These are phyloP conservation scores for Troides aeacus DNA, from an alignment of 2,888 invertebrate species.

Conservation along the genomic window DNA sequence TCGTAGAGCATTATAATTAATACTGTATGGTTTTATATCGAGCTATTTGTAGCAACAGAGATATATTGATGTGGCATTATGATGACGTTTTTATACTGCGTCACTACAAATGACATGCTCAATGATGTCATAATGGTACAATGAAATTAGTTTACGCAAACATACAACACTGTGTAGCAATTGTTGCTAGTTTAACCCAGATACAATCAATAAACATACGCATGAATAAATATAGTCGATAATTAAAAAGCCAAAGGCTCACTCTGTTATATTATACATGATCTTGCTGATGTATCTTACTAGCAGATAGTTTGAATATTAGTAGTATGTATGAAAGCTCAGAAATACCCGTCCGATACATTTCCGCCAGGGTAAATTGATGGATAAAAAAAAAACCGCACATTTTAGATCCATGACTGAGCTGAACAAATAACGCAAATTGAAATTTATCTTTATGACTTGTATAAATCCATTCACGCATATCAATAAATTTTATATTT, in stretches of 20 bases:
- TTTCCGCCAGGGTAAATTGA: not conserved
- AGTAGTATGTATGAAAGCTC: not conserved
- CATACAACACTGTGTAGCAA: not conserved
- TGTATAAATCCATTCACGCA: not conserved
- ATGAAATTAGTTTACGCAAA: constrained; percentile 5
- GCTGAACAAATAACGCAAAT: not conserved
- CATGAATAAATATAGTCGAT: not conserved
- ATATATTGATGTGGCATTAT: constrained; percentile 1
- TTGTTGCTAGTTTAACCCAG: not conserved
- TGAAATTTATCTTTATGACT: not conserved
- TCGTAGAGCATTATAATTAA: not conserved
- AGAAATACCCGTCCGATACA: not conserved
- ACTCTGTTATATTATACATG: not conserved
- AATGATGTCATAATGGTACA: constrained; percentile 18
- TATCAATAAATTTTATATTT: not conserved
- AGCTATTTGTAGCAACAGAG: constrained; percentile 14
- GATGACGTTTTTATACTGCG: constrained; percentile 17
- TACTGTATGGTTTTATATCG: constrained; percentile 5
- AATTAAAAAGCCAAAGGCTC: not conserved
- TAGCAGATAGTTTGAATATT: not conserved
- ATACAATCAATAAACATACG: not conserved
- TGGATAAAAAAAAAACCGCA: not conserved
- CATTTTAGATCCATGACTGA: not conserved
- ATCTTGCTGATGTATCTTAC: not conserved
- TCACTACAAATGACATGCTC: constrained; percentile 9